phyloP scores from a whole-genome alignment of 2,797 vertebrate genomes.

The Coranthus polyacanthus region DNA sequence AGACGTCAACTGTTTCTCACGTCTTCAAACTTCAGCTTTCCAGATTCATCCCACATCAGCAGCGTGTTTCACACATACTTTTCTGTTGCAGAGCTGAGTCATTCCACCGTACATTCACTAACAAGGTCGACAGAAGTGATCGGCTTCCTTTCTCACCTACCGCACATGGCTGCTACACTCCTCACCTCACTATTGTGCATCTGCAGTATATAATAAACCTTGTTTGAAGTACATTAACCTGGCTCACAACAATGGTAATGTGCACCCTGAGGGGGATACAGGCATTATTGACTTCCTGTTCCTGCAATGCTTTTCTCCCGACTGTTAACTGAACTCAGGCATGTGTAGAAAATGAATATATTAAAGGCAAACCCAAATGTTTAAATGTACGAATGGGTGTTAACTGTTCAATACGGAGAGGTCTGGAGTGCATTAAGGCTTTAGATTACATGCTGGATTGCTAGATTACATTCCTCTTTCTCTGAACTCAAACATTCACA shows the following conservation, averaged over 20 bases:
- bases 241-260: conserved; percentile 84
- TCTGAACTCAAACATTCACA: neutral
- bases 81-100: conserved; percentile 19
- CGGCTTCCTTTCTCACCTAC: conserved; percentile 50
- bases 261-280: conserved; percentile 79
- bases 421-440: conserved; percentile 14
- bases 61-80: neutral
- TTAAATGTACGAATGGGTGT: conserved; percentile 53
- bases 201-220: conserved; percentile 83
- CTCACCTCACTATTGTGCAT: conserved; percentile 75
- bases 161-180: conserved; percentile 52
- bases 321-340: conserved; percentile 78
- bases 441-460: conserved; percentile 15
- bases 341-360: conserved; percentile 73
- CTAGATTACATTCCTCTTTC: neutral
- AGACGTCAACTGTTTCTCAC: no score
- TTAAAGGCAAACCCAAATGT: conserved; percentile 43
- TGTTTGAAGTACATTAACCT: conserved; percentile 87
- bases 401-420: conserved; percentile 36
- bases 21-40: no score
- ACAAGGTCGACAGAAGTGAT: conserved; percentile 34
- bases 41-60: no score
- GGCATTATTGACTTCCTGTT: conserved; percentile 84
- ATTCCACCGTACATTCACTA: conserved; percentile 17
- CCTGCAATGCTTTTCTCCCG: conserved; percentile 79